A percentile compares a stretch with the other conserved stretches of the same genome.
phyloP scores from a whole-genome alignment of 2,888 invertebrate species.

The Drosophila conformis region DNA sequence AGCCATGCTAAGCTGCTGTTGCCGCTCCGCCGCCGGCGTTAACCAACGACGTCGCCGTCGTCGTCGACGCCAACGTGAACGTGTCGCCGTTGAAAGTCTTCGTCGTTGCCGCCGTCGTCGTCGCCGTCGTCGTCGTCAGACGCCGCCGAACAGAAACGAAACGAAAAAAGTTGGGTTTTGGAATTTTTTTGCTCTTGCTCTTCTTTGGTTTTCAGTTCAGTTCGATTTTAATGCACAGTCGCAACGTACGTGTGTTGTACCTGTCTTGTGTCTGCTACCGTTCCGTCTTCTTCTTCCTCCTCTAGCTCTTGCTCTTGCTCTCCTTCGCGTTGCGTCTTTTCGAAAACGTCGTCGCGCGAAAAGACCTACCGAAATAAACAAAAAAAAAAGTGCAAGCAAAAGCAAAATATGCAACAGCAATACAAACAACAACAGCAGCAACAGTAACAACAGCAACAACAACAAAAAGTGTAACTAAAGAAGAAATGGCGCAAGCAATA shows the following conservation, averaged over 20 bases:
- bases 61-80: constrained; percentile 39
- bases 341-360: constrained; percentile 41
- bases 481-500: constrained; percentile 53
- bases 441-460: constrained; percentile 26
- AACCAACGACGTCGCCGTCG: constrained; percentile 61
- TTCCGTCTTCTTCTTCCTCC: constrained; percentile 27
- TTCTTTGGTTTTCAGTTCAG: constrained; percentile 84
- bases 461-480: constrained; percentile 38
- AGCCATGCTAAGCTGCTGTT: constrained; percentile 78
- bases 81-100: constrained; percentile 68
- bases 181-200: constrained; percentile 83
- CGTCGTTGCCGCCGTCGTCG: constrained; percentile 40
- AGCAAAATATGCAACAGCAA: constrained; percentile 39
- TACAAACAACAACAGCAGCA: constrained; percentile 35
- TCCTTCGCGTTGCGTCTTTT: constrained; percentile 39
- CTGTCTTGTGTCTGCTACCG: constrained; percentile 39
- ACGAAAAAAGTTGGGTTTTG: constrained; percentile 81
- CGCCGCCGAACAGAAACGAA: constrained; percentile 59
- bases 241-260: constrained; percentile 71
- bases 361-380: constrained; percentile 30
- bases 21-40: constrained; percentile 80
- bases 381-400: constrained; percentile 46
- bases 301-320: constrained; percentile 35
- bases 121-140: constrained; percentile 28
- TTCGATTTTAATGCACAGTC: constrained; percentile 82